Conservation (phyloP, 92 coral and sea anemone species). For the Porites rus region DNA sequence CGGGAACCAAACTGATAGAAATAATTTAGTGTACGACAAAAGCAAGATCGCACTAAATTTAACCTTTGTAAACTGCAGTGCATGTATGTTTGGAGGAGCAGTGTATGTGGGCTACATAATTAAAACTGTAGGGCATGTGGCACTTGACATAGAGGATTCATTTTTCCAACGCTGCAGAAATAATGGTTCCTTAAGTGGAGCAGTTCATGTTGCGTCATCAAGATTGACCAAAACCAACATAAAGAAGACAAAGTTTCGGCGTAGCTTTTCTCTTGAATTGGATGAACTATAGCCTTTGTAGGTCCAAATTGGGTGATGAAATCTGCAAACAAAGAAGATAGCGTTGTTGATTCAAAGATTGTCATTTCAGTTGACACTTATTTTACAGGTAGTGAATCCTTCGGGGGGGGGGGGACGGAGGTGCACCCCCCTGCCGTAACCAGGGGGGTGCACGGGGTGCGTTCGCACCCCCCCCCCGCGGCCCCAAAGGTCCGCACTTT, state of each 20-base stretch:
- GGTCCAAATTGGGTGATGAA: background rate
- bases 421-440: constrained; percentile 7
- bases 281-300: background rate
- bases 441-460: no score
- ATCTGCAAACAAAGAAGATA: background rate
- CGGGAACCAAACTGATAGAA: no score
- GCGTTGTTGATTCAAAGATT: background rate
- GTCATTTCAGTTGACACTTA: background rate
- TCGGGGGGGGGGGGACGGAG: background rate
- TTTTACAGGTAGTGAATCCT: background rate
- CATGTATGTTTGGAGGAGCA: constrained; percentile 2
- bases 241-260: background rate
- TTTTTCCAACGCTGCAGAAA: background rate
- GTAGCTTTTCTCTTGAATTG: background rate
- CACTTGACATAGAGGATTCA: background rate
- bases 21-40: no score
- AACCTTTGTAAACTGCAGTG: background rate
- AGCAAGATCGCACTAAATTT: background rate
- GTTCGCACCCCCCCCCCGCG: no score
- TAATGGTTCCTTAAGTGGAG: background rate
- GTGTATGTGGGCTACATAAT: background rate
- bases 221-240: background rate
- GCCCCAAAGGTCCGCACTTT: no score
- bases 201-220: background rate
- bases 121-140: background rate